Evolutionary conservation across 2,113 vertebrate genomes (phyloP), one percentile per base, ranked within the genome.

Genomic region (Falco punctatus): DNA sequence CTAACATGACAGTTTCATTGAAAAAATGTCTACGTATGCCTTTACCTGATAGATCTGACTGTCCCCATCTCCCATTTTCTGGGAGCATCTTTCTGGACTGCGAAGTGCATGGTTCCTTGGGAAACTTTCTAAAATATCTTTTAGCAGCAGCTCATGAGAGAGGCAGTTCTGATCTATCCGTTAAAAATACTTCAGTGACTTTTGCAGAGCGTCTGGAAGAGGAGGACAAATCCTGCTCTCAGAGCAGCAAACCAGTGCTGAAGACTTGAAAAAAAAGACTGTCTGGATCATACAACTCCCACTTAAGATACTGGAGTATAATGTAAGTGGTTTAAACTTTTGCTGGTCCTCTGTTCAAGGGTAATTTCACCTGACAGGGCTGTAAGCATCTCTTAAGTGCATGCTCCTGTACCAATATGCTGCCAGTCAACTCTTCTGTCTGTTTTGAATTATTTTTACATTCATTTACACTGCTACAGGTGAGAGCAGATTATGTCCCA

Each of bases 391-490:
- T 75, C 11, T 3, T n/a, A 69, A 75, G 12, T 72, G 16, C 27
- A 52, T 3, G 13, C 79, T 57, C n/a, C 13, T 49, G 16, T 35
- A 49, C 33, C 49, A 55, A n/a, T 28, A 40, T 20, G 35, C 86
- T 30, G 5, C 57, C 35, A 55, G 23, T 28, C 42, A 84, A 33
- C 12, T 35, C 52, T 81, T 92, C 52, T 22, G 4, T n/a, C 52
- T 64, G 14, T 35, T 92, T 86, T 18, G 30, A 83, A 55, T 66
- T 38, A 83, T 55, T 74, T 87, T 90, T 91, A 91, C 88, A 87
- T 91, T 94, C 91, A 80, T 92, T 88, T 92, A 75, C 27, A 42
- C 32, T 72, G 80, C 88, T 89, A 40, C 80, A 89, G 27, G 30
- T 52, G 80, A 89, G 49, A 87, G 46, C 57, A 94, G 57, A 57